A percentile compares a stretch with the other conserved stretches of the same genome.
phyloP scores from a whole-genome alignment of 2,888 invertebrate genomes.

The Amphiduros pacificus region DNA sequence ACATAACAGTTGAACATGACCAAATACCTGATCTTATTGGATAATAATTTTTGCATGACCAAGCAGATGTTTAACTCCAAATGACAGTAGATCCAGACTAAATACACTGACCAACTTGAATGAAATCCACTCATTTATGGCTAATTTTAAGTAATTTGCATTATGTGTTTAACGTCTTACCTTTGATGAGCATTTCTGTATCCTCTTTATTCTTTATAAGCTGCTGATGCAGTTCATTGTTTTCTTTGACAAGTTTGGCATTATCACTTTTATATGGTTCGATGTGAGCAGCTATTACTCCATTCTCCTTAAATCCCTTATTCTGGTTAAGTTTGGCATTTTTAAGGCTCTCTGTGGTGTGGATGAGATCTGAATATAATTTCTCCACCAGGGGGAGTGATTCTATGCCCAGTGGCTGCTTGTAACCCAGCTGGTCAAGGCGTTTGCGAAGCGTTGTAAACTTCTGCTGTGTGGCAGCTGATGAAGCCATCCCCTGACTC shows the following conservation, averaged over 20 bases:
- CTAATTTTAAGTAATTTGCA: too few relatives aligned
- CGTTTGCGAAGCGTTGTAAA: slow-evolving; percentile 68
- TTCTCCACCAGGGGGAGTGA: slow-evolving; percentile 79
- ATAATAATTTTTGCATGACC: too few relatives aligned
- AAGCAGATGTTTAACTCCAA: too few relatives aligned
- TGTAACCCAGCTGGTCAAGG: slow-evolving; percentile 81
- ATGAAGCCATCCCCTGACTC: slow-evolving; percentile 1
- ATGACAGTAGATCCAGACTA: too few relatives aligned
- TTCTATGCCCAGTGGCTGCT: slow-evolving; percentile 73
- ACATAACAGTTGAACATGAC: too few relatives aligned
- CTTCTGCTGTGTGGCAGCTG: slow-evolving; percentile 49
- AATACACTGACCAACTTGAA: too few relatives aligned
- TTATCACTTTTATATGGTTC: slow-evolving; percentile 60
- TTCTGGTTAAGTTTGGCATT: background rate
- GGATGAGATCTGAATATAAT: slow-evolving; percentile 79
- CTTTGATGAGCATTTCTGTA: slow-evolving; percentile 47
- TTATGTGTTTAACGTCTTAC: too few relatives aligned
- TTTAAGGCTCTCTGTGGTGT: slow-evolving; percentile 81
- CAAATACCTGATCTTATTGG: too few relatives aligned
- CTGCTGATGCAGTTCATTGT: slow-evolving; percentile 57
- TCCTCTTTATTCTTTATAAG: slow-evolving; percentile 54
- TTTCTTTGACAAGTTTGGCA: slow-evolving; percentile 59
- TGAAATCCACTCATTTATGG: too few relatives aligned
- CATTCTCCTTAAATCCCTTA: slow-evolving; percentile 6
- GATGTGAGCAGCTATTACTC: slow-evolving; percentile 15